A percentile compares a stretch with the other conserved stretches of the same genome.
Evolutionary conservation across 2,113 vertebrate species (phyloP).

Genomic region (Centropristis striata): DNA sequence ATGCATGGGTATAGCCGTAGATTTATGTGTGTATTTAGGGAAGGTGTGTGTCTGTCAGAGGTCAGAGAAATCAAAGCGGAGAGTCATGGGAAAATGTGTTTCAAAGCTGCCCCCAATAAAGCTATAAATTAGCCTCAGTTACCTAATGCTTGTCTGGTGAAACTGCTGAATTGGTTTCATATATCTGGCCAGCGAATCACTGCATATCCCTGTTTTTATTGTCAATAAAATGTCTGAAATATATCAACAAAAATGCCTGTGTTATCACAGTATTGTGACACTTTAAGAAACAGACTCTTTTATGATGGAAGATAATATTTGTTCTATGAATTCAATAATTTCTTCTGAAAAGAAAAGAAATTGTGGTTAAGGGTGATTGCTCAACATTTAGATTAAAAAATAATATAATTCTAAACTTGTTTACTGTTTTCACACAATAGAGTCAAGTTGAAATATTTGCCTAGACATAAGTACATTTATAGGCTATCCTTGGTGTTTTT

Average conservation of each 20-base stretch:
- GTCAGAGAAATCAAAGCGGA: slow-evolving; percentile 66
- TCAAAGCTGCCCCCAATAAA: slow-evolving; percentile 57
- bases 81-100: slow-evolving; percentile 65
- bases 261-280: slow-evolving; percentile 19
- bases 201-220: slow-evolving; percentile 26
- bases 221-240: slow-evolving; percentile 22
- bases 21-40: slow-evolving; percentile 54
- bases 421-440: too few relatives aligned
- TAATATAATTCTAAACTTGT: too few relatives aligned
- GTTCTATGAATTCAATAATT: background rate
- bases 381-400: slow-evolving; percentile 3
- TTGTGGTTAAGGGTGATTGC: background rate
- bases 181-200: slow-evolving; percentile 33
- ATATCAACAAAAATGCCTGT: slow-evolving; percentile 11
- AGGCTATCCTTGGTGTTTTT: background rate
- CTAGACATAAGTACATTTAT: too few relatives aligned
- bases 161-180: slow-evolving; percentile 52
- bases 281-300: slow-evolving; percentile 8
- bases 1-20: background rate
- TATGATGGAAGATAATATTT: background rate
- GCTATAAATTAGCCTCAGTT: slow-evolving; percentile 59
- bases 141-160: slow-evolving; percentile 32
- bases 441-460: too few relatives aligned
- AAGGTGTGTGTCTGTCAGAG: slow-evolving; percentile 66
- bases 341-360: background rate